Evolutionary conservation across 2,113 vertebrate species (phyloP), one percentile per base, ranked within the genome.

Genomic region (Mormyrus iriodes): DNA sequence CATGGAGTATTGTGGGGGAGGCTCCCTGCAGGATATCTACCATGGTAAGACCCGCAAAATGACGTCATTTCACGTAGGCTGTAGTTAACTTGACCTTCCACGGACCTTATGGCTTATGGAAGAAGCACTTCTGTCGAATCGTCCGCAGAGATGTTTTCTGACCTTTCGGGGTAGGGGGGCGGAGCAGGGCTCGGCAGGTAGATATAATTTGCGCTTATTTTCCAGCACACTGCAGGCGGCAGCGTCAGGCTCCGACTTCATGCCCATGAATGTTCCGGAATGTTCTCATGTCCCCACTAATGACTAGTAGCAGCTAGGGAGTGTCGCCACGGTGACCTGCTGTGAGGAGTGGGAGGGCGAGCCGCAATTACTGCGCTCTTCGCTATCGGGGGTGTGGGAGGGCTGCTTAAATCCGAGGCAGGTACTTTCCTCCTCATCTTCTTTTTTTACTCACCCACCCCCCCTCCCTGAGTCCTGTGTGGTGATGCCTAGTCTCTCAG

Each of bases 1-100:
- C 93, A 97, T 97, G 97, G 97, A 97, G 88, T 97, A 97, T 92
- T 97, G 97, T 94, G 96, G 97, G 91, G 97, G 97, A 87, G 92
- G 92, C 1, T 92, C 92, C 39, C 82, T 92, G 52, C 92, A 92
- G 69, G 92, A 92, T 88, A 97, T 97, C 91, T 97, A 97, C 93
- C 96, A 97, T 86, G 97, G 97, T 97, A 95, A 19, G 88, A 46
- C n/a, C 53, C 44, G 53, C 35, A 15, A 21, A 42, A 44, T 27
- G 69, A 19, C 35, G 44, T 8, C 31, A 51, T 24, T 10, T 52
- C 35, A 35, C 31, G 7, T 15, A 3, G 42, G 35, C 35, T 19
- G 31, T 44, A 10, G 9, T 65, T 17, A 53, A 24, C 35, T 19
- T 44, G 86, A 58, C 55, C 86, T 65, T 87, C 19, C 12, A 1